phyloP scores from a whole-genome alignment of 2,888 invertebrate species.

The Yponomeuta plumbellus region DNA sequence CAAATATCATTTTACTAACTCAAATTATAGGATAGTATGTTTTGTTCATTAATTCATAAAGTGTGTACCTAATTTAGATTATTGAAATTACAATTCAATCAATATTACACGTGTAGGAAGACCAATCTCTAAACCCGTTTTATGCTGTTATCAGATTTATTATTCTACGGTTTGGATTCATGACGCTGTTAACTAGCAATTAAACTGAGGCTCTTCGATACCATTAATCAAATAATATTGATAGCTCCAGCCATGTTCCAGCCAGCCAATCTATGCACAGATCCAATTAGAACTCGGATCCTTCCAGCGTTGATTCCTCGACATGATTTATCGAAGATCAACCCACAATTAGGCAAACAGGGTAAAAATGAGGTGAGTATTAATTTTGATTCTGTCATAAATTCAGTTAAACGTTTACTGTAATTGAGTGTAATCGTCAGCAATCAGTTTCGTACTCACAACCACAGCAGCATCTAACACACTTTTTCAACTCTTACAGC shows the following conservation, averaged over 20 bases:
- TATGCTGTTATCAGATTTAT: slow-evolving; percentile 62
- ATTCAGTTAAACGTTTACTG: slow-evolving; percentile 51
- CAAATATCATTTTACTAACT: too few relatives aligned
- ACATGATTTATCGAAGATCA: slow-evolving; percentile 58
- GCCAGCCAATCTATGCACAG: slow-evolving; percentile 50
- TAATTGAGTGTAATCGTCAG: slow-evolving; percentile 41
- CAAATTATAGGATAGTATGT: too few relatives aligned
- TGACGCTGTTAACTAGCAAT: slow-evolving; percentile 65
- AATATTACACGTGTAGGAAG: background rate
- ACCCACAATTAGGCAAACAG: slow-evolving; percentile 56
- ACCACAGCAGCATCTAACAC: background rate
- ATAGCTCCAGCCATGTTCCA: slow-evolving; percentile 57
- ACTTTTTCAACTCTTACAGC: background rate
- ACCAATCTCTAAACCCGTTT: slow-evolving; percentile 43
- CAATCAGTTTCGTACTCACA: slow-evolving; percentile 42
- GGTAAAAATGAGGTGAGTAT: slow-evolving; percentile 42
- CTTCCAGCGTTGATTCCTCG: slow-evolving; percentile 41
- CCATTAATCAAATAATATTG: slow-evolving; percentile 73
- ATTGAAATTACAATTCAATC: background rate
- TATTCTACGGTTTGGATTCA: slow-evolving; percentile 68
- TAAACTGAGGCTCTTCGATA: slow-evolving; percentile 61
- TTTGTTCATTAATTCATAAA: too few relatives aligned
- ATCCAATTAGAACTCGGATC: slow-evolving; percentile 68
- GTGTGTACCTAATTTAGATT: too few relatives aligned
- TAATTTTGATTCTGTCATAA: slow-evolving; percentile 64